Conservation (phyloP, 2,888 invertebrate species). For the Drosophila phalerata region DNA sequence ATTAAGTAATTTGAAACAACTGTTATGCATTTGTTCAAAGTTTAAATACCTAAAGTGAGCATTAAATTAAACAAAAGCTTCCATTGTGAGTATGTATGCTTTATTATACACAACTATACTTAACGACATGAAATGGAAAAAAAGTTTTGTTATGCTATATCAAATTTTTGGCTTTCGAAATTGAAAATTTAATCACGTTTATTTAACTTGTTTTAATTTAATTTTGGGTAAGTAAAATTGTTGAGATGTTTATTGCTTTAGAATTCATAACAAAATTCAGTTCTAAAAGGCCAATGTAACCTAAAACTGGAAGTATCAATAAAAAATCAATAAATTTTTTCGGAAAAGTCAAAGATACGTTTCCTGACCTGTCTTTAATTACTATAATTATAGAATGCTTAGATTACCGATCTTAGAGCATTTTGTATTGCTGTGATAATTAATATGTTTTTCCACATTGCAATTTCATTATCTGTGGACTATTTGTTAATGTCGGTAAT, state of each 20-base stretch:
- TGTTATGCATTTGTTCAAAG: not conserved
- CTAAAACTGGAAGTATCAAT: too few species aligned
- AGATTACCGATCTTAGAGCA: not conserved
- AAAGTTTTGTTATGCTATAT: not conserved
- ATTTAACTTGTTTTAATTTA: too few species aligned
- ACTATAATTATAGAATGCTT: not conserved
- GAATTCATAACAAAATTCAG: too few species aligned
- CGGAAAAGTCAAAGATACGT: too few species aligned
- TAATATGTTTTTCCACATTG: constrained; percentile 9
- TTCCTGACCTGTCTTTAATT: not conserved
- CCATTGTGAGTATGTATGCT: not conserved
- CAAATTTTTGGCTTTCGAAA: not conserved
- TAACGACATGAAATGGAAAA: not conserved
- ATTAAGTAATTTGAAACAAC: constrained; percentile 26
- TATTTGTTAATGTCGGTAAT: constrained; percentile 58
- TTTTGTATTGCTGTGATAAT: constrained; percentile 15
- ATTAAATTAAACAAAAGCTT: not conserved
- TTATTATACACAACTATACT: not conserved
- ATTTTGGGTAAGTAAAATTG: too few species aligned
- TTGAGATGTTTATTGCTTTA: too few species aligned
- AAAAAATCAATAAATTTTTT: too few species aligned
- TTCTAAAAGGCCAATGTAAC: too few species aligned
- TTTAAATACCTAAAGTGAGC: not conserved
- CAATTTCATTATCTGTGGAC: constrained; percentile 43
- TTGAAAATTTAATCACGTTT: too few species aligned